Percentiles rank a stretch among this genome's conserved stretches.
These are phyloP conservation scores for Hemicentrotus pulcherrimus DNA, from an alignment of 35 echinoderm and acorn worm genomes.

Conservation along the genomic window DNA sequence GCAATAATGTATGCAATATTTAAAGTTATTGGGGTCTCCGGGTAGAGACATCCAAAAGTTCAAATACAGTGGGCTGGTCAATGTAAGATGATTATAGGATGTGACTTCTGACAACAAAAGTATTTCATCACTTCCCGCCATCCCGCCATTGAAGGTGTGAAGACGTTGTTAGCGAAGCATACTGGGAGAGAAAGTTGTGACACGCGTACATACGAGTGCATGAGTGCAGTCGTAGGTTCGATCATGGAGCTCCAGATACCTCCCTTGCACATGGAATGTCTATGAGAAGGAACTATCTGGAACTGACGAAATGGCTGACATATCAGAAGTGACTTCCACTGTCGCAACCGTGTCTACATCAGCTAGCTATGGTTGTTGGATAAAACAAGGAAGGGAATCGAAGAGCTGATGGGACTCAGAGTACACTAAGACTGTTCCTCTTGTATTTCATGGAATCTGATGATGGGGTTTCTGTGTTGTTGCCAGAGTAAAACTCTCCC, in stretches of 20 bases:
- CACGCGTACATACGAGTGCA: too few species aligned
- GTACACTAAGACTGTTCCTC: slow-evolving; percentile 28
- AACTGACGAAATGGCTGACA: too few species aligned
- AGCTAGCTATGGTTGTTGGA: not conserved
- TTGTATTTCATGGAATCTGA: slow-evolving; percentile 44
- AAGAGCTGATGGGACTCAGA: not conserved
- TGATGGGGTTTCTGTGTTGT: not conserved
- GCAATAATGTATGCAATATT: not conserved
- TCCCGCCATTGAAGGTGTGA: not conserved
- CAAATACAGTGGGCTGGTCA: not conserved
- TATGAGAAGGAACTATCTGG: too few species aligned
- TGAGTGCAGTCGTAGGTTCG: too few species aligned
- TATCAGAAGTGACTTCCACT: too few species aligned
- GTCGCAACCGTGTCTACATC: too few species aligned
- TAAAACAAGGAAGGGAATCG: not conserved
- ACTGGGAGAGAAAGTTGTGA: too few species aligned
- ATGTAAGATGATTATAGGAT: not conserved
- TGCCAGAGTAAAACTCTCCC: slow-evolving; percentile 37
- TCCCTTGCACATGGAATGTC: too few species aligned
- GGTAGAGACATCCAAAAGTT: not conserved
- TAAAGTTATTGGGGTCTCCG: not conserved
- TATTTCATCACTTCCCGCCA: not conserved
- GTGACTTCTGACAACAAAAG: not conserved
- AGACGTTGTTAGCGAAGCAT: not conserved
- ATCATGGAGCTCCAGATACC: too few species aligned